These are phyloP conservation scores for Centropristis striata DNA, from an alignment of 2,113 vertebrate species.

Conservation along the genomic window DNA sequence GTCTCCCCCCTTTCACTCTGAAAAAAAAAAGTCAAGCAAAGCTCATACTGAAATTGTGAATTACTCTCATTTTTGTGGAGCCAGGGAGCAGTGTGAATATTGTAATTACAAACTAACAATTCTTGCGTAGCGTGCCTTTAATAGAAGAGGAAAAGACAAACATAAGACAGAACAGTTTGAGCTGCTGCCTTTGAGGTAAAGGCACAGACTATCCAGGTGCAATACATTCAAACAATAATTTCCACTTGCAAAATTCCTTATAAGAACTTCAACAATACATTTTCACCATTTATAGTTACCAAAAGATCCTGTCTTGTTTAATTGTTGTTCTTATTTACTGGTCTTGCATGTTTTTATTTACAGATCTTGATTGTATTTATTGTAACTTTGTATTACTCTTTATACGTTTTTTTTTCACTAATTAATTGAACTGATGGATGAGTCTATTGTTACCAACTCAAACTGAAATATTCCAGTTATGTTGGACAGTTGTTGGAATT, in stretches of 20 bases:
- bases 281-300: background rate
- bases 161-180: background rate
- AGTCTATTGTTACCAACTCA: too few relatives aligned
- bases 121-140: too few relatives aligned
- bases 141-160: too few relatives aligned
- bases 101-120: too few relatives aligned
- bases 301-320: background rate
- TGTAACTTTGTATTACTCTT: background rate
- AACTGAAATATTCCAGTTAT: background rate
- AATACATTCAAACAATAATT: background rate
- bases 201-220: background rate
- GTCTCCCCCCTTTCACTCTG: too few relatives aligned
- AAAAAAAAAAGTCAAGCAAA: too few relatives aligned
- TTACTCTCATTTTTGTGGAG: too few relatives aligned
- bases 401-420: background rate
- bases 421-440: background rate
- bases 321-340: too few relatives aligned
- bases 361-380: background rate
- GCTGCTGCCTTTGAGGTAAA: background rate
- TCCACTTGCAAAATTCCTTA: background rate
- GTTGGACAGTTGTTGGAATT: background rate
- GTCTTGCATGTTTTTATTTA: too few relatives aligned
- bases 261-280: background rate
- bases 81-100: too few relatives aligned
- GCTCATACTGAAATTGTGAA: too few relatives aligned